A percentile compares a stretch with the other conserved stretches of the same genome.
Evolutionary conservation across 2,888 invertebrate species (phyloP).

Genomic region (Chouioia cunea): DNA sequence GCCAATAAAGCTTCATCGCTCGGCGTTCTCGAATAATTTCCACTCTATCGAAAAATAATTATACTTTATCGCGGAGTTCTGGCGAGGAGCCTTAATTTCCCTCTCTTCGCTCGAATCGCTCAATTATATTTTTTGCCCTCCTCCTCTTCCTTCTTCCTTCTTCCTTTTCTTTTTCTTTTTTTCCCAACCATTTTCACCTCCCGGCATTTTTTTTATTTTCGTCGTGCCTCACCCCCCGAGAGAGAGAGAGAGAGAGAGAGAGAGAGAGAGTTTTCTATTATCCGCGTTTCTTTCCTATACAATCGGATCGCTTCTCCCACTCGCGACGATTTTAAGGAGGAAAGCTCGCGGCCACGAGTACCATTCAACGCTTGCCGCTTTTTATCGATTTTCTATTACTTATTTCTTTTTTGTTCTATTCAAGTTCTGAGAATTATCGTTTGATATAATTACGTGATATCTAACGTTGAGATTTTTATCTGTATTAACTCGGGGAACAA

Average conservation of each 20-base stretch:
- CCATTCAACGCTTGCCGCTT: slow-evolving; percentile 13
- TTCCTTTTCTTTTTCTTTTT: too few relatives aligned
- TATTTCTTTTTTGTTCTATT: slow-evolving; percentile 20
- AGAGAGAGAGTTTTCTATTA: slow-evolving; percentile 43
- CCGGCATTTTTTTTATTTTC: slow-evolving; percentile 45
- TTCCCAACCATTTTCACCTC: slow-evolving; percentile 29
- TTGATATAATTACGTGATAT: slow-evolving; percentile 26
- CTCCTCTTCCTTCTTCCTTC: slow-evolving; percentile 33
- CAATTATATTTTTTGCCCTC: slow-evolving; percentile 37
- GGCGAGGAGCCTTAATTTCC: slow-evolving; percentile 39
- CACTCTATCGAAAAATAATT: slow-evolving; percentile 69
- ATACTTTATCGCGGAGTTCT: slow-evolving; percentile 65
- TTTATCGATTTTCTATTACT: slow-evolving; percentile 37
- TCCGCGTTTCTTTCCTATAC: slow-evolving; percentile 45
- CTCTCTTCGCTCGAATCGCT: slow-evolving; percentile 20
- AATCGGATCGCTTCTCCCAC: slow-evolving; percentile 24
- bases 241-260: too few relatives aligned
- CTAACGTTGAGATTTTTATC: slow-evolving; percentile 16
- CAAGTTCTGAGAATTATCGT: slow-evolving; percentile 15
- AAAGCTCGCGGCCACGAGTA: slow-evolving; percentile 3
- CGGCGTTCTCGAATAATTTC: slow-evolving; percentile 66
- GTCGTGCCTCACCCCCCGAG: slow-evolving; percentile 17
- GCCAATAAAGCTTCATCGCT: slow-evolving; percentile 65
- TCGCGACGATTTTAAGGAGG: slow-evolving; percentile 32
- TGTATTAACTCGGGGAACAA: too few relatives aligned